A percentile compares a stretch with the other conserved stretches of the same genome.
These are phyloP conservation scores for Ischnura elegans DNA, from an alignment of 2,888 invertebrate genomes.

Conservation along the genomic window DNA sequence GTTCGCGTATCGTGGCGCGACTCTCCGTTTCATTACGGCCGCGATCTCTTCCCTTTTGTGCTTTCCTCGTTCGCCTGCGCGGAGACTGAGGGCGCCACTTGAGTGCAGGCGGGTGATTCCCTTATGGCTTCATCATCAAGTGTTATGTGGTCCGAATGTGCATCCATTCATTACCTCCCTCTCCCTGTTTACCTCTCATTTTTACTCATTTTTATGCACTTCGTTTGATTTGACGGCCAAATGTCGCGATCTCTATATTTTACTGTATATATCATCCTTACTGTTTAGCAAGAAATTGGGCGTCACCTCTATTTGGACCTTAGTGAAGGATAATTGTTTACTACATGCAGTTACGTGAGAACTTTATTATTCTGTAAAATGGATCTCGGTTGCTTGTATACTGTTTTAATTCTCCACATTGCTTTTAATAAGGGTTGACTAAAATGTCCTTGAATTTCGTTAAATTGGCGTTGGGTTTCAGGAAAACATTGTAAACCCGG, in stretches of 20 bases:
- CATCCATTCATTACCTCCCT: background rate
- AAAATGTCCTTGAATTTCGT: too few species aligned
- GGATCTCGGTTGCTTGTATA: too few species aligned
- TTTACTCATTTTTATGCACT: background rate
- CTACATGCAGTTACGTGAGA: too few species aligned
- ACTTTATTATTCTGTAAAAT: too few species aligned
- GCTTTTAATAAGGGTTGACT: too few species aligned
- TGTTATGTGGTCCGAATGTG: background rate
- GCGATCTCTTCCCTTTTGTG: background rate
- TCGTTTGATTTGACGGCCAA: background rate
- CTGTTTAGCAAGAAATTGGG: background rate
- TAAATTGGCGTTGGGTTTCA: too few species aligned
- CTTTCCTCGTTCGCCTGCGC: background rate
- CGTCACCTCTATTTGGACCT: background rate
- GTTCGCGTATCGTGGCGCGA: background rate
- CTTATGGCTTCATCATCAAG: background rate
- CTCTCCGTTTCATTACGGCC: slow-evolving; percentile 7
- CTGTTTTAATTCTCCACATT: too few species aligned
- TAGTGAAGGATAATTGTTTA: too few species aligned
- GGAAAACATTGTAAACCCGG: too few species aligned
- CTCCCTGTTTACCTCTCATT: too few species aligned
- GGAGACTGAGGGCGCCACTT: background rate
- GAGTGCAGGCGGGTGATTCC: background rate
- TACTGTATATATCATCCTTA: too few species aligned
- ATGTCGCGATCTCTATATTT: background rate